phyloP scores from a whole-genome alignment of 2,888 invertebrate genomes.

The Archips crataeganus region DNA sequence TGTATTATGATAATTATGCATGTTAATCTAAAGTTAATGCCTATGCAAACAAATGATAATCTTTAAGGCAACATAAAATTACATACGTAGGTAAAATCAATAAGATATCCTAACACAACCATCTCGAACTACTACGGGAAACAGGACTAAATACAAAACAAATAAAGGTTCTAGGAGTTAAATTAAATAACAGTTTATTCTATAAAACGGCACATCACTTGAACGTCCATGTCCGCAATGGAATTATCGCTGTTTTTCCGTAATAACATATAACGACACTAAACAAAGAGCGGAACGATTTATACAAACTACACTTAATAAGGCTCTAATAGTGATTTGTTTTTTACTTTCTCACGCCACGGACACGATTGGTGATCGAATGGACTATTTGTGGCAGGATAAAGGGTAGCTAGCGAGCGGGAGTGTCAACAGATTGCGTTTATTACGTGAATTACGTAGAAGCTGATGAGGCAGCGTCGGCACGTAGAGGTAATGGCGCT shows the following conservation, averaged over 20 bases:
- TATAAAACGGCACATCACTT: conserved; percentile 1
- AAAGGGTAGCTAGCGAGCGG: conserved; percentile 49
- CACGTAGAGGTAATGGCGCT: conserved; percentile 66
- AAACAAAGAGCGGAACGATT: conserved; percentile 43
- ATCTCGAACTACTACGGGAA: not conserved
- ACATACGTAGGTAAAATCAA: not conserved
- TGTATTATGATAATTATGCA: not conserved
- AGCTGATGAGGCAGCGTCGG: conserved; percentile 58
- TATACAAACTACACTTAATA: conserved; percentile 47
- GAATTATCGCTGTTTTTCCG: conserved; percentile 39
- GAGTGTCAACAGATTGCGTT: conserved; percentile 61
- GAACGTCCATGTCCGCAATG: conserved; percentile 23
- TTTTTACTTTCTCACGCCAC: conserved; percentile 44
- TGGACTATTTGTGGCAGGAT: conserved; percentile 49
- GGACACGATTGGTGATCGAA: conserved; percentile 38
- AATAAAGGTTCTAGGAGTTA: conserved; percentile 6
- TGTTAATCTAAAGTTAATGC: not conserved
- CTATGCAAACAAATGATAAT: not conserved
- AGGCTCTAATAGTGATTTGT: conserved; percentile 45
- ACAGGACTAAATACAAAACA: conserved; percentile 8
- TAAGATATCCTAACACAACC: not conserved
- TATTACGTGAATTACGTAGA: conserved; percentile 64
- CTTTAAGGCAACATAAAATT: not conserved
- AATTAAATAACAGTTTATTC: not conserved
- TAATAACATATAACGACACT: conserved; percentile 35